Conservation (phyloP, 1,140 invertebrate genomes). For the Wasmannia auropunctata region DNA sequence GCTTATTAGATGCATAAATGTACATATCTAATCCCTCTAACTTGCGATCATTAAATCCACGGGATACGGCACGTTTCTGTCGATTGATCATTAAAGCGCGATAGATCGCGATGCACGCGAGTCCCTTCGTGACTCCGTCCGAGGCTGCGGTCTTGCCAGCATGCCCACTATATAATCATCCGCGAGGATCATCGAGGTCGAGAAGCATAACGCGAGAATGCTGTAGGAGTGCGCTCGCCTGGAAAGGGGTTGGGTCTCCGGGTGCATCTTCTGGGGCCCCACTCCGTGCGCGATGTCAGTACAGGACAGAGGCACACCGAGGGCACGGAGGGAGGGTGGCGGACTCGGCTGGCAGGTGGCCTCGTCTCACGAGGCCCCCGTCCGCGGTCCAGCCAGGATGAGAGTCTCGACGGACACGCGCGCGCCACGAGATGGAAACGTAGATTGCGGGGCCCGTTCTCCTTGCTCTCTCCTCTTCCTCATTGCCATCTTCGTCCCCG, state of each 20-base stretch:
- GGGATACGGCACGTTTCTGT: slow-evolving; percentile 44
- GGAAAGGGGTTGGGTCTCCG: slow-evolving; percentile 68
- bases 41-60: slow-evolving; percentile 62
- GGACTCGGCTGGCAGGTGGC: slow-evolving; percentile 81
- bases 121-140: slow-evolving; percentile 28
- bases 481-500: slow-evolving; percentile 59
- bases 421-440: slow-evolving; percentile 84
- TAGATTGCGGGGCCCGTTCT: slow-evolving; percentile 78
- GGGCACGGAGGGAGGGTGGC: slow-evolving; percentile 51
- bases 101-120: slow-evolving; percentile 50
- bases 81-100: slow-evolving; percentile 63
- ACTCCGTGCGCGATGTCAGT: slow-evolving; percentile 12
- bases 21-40: not conserved
- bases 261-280: slow-evolving; percentile 59
- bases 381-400: slow-evolving; percentile 75
- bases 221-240: slow-evolving; percentile 67
- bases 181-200: slow-evolving; percentile 74
- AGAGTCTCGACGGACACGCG: slow-evolving; percentile 83
- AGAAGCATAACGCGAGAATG: slow-evolving; percentile 79
- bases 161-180: slow-evolving; percentile 77
- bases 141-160: slow-evolving; percentile 55
- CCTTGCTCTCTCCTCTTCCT: slow-evolving; percentile 62
- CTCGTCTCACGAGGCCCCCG: slow-evolving; percentile 79
- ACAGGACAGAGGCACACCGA: not conserved
- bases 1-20: slow-evolving; percentile 17